Evolutionary conservation across 2,797 vertebrate genomes (phyloP).

Genomic region (Hemitrygon akajei): DNA sequence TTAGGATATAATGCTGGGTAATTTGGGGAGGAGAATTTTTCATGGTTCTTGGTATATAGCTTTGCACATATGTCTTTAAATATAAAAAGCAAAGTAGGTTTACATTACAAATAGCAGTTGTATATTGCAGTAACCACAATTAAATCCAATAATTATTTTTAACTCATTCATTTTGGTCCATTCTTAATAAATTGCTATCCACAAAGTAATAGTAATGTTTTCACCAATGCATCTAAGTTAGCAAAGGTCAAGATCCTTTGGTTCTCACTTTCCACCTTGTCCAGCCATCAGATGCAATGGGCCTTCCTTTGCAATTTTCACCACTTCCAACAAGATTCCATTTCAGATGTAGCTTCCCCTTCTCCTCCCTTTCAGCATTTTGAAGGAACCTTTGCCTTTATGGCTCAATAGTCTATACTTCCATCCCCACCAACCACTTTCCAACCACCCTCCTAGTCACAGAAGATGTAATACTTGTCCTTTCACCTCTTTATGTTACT

Average conservation of each 20-base stretch:
- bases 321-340: too few relatives aligned
- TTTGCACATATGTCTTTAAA: neutral
- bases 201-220: neutral
- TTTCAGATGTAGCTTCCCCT: too few relatives aligned
- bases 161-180: neutral
- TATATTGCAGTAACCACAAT: neutral
- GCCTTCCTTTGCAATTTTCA: too few relatives aligned
- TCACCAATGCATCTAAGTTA: neutral
- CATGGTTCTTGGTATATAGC: neutral
- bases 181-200: neutral
- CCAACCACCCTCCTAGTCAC: too few relatives aligned
- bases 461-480: too few relatives aligned
- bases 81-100: neutral
- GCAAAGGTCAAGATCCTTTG: neutral
- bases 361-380: too few relatives aligned
- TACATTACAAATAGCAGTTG: neutral
- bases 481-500: too few relatives aligned
- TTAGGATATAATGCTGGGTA: neutral
- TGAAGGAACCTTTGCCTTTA: too few relatives aligned
- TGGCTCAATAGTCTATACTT: too few relatives aligned
- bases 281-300: too few relatives aligned
- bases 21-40: conserved; percentile 20
- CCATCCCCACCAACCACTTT: too few relatives aligned
- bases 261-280: too few relatives aligned
- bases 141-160: neutral